Base-by-base conservation (phyloP, 2,113 vertebrate species). In the Zingel zingel region DNA sequence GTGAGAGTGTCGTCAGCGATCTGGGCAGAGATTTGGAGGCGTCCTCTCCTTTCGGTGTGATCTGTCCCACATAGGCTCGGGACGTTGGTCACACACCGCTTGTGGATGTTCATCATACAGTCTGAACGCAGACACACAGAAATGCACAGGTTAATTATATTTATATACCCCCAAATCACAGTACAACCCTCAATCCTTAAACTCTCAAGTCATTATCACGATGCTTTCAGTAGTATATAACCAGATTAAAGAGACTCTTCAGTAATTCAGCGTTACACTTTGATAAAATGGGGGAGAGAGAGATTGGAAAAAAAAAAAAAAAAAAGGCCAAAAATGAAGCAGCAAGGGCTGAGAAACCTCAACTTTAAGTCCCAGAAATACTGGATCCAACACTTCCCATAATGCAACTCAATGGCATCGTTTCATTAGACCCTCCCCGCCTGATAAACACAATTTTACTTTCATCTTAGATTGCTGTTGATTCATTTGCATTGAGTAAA, bases 41-140 rank as follows among this genome's bases (percentile, higher is more conserved):
- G 96, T 45, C 98, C 98, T 1, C 98, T 93, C 74, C 97, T 97
- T 92, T 99, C 98, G 0, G 98, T 99, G 95, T 99, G 98, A 94
- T 99, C 98, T 0, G 97, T 99, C 75, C 98, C 98, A 2, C 98
- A 99, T 77, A 99, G 95, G 64, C 98, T 99, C n/a, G 98, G 98
- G 19, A 99, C 98, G 0, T 98, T 99, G 94, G 97, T 96, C 88
- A 99, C 98, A 3, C 98, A 99, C 82, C 98, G 96, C 77, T 99
- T 99, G 94, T 99, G 98, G 78, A 99, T 98, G 48, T 99, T 99
- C 97, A 99, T 99, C 97, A 98, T 97, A 78, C 98, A 99, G 84
- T 97, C 98, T 99, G 72, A 27, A 45, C 6, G 47, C 33, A 83
- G 4, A 75, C 33, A 69, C 39, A 84, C 3, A 50, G 12, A 72